These are phyloP conservation scores for Gobio occitaniae DNA, from an alignment of 2,797 vertebrate genomes.

Conservation along the genomic window DNA sequence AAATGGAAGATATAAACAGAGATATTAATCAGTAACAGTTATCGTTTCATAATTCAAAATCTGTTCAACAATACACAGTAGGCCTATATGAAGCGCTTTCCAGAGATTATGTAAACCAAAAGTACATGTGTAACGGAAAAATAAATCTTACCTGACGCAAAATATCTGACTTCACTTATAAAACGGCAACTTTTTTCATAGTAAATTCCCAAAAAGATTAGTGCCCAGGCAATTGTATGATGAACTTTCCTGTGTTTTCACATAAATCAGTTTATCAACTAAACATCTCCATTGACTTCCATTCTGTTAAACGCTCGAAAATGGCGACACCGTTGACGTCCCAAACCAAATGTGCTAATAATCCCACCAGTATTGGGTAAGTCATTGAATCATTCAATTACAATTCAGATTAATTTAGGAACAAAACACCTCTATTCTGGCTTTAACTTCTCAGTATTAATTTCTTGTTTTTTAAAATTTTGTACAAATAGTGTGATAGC, in stretches of 20 bases:
- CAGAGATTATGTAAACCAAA: background rate
- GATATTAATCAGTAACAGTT: conserved; percentile 12
- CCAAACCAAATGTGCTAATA: too few relatives aligned
- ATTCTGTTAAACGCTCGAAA: background rate
- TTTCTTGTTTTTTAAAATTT: too few relatives aligned
- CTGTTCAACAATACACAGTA: background rate
- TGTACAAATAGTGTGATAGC: too few relatives aligned
- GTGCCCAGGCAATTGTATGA: background rate
- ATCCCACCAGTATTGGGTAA: background rate
- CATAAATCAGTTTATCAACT: background rate
- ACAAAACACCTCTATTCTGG: conserved; percentile 34
- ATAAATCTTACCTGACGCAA: background rate
- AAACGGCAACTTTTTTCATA: background rate
- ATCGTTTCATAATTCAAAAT: background rate
- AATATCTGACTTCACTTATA: background rate
- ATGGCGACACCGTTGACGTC: background rate
- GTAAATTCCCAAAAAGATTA: background rate
- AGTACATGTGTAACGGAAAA: background rate
- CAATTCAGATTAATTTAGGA: background rate
- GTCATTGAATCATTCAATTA: background rate
- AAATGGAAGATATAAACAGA: conserved; percentile 19
- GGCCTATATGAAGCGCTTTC: background rate
- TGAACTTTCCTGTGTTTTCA: background rate
- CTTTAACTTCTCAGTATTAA: too few relatives aligned
- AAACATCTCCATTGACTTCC: background rate